phyloP scores from a whole-genome alignment of 2,888 invertebrate genomes.

The Epinotia ramella region DNA sequence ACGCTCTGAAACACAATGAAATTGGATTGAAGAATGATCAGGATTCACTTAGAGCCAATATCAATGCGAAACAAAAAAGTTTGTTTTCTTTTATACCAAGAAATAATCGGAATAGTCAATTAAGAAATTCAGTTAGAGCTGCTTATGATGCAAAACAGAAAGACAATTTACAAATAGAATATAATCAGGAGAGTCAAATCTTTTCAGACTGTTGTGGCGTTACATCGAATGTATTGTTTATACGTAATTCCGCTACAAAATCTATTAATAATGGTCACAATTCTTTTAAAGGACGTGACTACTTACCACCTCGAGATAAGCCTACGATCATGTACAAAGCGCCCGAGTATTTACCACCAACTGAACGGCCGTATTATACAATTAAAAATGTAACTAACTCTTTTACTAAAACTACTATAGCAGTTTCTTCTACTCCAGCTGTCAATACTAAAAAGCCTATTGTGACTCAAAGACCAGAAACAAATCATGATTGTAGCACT shows the following conservation, averaged over 20 bases:
- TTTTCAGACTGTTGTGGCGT: constrained; percentile 3
- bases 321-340: background rate
- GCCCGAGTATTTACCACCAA: constrained; percentile 20
- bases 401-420: background rate
- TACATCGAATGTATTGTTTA: background rate
- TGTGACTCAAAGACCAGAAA: background rate
- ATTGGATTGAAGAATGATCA: background rate
- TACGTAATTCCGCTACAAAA: background rate
- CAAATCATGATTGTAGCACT: background rate
- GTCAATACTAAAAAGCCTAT: background rate
- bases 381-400: background rate
- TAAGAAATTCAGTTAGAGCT: background rate
- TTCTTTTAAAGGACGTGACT: constrained; percentile 16
- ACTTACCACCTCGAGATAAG: constrained; percentile 8
- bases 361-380: background rate
- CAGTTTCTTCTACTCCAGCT: background rate
- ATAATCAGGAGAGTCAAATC: background rate
- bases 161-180: background rate
- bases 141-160: background rate
- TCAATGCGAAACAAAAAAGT: background rate
- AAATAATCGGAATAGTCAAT: background rate
- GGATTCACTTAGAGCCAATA: background rate
- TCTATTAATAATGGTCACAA: background rate
- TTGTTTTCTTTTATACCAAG: background rate
- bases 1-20: background rate